Percentiles rank a stretch among this genome's conserved stretches.
phyloP scores from a whole-genome alignment of 1,140 invertebrate species.

The Calephelis nemesis region DNA sequence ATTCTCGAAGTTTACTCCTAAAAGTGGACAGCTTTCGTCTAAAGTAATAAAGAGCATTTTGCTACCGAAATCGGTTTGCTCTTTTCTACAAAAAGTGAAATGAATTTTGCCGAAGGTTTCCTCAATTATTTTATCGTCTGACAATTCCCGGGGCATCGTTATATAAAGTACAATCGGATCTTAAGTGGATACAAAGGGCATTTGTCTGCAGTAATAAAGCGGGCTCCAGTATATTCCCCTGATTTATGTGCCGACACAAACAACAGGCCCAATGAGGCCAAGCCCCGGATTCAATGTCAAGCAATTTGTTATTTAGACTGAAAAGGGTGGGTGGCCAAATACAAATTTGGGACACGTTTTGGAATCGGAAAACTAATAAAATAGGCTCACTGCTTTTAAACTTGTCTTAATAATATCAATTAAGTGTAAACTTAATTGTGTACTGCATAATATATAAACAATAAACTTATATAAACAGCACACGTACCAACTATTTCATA shows the following conservation, averaged over 20 bases:
- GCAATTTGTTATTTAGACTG: slow-evolving; percentile 24
- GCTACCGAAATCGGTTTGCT: not conserved
- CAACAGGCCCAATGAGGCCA: slow-evolving; percentile 22
- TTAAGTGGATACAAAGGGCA: slow-evolving; percentile 24
- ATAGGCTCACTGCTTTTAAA: too few species aligned
- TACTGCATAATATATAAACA: too few species aligned
- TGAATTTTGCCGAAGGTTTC: slow-evolving; percentile 10
- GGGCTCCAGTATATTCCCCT: slow-evolving; percentile 16
- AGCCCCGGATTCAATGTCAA: slow-evolving; percentile 22
- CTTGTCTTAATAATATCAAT: too few species aligned
- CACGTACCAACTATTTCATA: too few species aligned
- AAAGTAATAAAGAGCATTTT: too few species aligned
- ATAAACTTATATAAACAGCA: too few species aligned
- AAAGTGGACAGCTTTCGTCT: too few species aligned
- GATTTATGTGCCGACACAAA: slow-evolving; percentile 23
- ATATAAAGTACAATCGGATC: slow-evolving; percentile 15
- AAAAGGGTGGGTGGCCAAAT: slow-evolving; percentile 6
- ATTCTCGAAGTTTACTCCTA: too few species aligned
- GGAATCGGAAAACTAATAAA: too few species aligned
- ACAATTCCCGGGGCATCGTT: slow-evolving; percentile 12
- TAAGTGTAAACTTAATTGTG: too few species aligned
- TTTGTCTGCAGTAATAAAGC: slow-evolving; percentile 22
- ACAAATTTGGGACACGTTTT: slow-evolving; percentile 11
- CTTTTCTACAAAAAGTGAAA: not conserved
- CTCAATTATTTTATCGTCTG: slow-evolving; percentile 17